phyloP scores from a whole-genome alignment of 2,113 vertebrate genomes.

The Phalacrocorax brasilianus region DNA sequence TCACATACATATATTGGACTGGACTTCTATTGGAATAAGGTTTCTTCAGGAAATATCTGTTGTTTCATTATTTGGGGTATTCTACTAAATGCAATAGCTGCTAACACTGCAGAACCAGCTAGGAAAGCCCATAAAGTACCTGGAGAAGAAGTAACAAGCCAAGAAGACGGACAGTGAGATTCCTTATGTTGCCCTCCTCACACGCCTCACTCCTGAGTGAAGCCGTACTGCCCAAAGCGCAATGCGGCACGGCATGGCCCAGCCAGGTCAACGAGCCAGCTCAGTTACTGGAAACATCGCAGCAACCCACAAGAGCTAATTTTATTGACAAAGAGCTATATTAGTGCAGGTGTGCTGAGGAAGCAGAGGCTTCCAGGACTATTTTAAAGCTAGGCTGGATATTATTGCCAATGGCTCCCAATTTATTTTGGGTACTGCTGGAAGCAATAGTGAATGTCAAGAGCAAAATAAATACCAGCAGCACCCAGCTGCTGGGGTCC shows the following conservation, averaged over 20 bases:
- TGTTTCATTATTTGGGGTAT: neutral
- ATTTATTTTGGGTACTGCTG: neutral
- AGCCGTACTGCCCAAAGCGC: neutral
- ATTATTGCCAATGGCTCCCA: neutral
- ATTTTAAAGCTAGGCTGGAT: neutral
- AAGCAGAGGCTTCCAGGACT: neutral
- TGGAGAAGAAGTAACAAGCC: neutral
- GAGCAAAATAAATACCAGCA: neutral
- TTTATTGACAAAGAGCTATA: slow-evolving; percentile 31
- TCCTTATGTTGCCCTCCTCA: neutral
- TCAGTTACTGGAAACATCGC: neutral
- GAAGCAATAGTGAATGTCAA: neutral
- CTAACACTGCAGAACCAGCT: neutral
- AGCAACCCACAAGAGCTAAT: neutral
- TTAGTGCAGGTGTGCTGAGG: neutral
- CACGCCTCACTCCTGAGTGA: neutral
- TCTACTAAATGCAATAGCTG: neutral
- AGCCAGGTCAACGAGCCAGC: neutral
- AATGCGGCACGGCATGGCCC: neutral
- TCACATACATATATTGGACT: neutral
- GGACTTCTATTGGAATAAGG: neutral
- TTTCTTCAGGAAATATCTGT: neutral
- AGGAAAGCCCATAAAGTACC: neutral
- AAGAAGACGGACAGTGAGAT: neutral
- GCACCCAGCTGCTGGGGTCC: neutral